phyloP scores from a whole-genome alignment of 2,888 invertebrate genomes.

The Sinodicranocentrus sp. region DNA sequence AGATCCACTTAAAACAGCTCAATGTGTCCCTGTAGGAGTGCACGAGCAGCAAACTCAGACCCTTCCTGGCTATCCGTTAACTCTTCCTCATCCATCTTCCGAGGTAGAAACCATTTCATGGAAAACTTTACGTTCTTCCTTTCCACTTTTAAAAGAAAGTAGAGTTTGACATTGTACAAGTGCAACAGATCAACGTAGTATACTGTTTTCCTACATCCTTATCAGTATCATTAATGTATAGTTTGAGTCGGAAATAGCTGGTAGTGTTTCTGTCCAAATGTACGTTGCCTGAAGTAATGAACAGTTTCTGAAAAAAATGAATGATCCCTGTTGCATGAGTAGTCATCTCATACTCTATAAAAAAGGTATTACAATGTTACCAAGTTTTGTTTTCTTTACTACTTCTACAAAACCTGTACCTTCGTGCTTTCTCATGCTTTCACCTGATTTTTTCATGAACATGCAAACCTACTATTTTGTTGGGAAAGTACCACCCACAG shows the following conservation, averaged over 20 bases:
- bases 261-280: conserved; percentile 3
- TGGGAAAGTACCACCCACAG: conserved; percentile 43
- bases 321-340: conserved; percentile 34
- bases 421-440: conserved; percentile 15
- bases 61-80: conserved; percentile 78
- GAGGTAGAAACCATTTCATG: conserved; percentile 70
- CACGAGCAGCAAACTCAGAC: conserved; percentile 76
- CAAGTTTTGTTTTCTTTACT: too few relatives aligned
- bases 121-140: conserved; percentile 66
- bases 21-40: conserved; percentile 69
- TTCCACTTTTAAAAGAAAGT: conserved; percentile 76
- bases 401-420: too few relatives aligned
- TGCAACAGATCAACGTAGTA: background rate
- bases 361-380: too few relatives aligned
- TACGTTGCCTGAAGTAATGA: background rate
- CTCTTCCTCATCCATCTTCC: conserved; percentile 79
- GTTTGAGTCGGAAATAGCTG: background rate
- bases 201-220: background rate
- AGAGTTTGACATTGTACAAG: conserved; percentile 74
- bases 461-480: conserved; percentile 42
- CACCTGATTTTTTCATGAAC: conserved; percentile 42
- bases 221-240: conserved; percentile 1
- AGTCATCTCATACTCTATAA: too few relatives aligned
- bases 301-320: conserved; percentile 10
- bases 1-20: conserved; percentile 78